phyloP scores from a whole-genome alignment of 1,140 invertebrate genomes.

The Bombus vancouverensis region DNA sequence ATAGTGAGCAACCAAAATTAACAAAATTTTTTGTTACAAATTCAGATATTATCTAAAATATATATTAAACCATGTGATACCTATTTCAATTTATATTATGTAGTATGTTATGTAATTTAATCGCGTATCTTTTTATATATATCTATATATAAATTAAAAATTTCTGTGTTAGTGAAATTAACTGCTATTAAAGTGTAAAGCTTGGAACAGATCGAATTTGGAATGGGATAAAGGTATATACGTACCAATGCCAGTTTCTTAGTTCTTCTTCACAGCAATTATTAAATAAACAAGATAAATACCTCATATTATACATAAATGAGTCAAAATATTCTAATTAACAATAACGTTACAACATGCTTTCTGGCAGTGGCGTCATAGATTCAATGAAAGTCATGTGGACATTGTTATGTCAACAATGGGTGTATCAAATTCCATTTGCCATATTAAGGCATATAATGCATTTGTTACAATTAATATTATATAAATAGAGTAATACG shows the following conservation, averaged over 20 bases:
- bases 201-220: slow-evolving; percentile 45
- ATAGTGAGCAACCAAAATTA: slow-evolving; percentile 20
- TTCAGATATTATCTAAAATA: slow-evolving; percentile 34
- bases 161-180: slow-evolving; percentile 21
- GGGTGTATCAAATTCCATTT: slow-evolving; percentile 50
- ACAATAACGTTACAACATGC: slow-evolving; percentile 63
- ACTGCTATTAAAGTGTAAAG: slow-evolving; percentile 38
- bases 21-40: background rate
- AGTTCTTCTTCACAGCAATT: slow-evolving; percentile 38
- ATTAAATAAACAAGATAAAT: slow-evolving; percentile 52
- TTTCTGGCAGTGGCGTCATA: slow-evolving; percentile 72
- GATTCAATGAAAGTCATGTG: slow-evolving; percentile 65
- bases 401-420: slow-evolving; percentile 71
- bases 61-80: slow-evolving; percentile 25
- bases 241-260: slow-evolving; percentile 59
- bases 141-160: slow-evolving; percentile 28
- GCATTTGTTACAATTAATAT: slow-evolving; percentile 41
- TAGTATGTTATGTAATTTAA: slow-evolving; percentile 11
- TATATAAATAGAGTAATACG: slow-evolving; percentile 6
- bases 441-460: slow-evolving; percentile 24
- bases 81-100: slow-evolving; percentile 31
- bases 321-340: slow-evolving; percentile 50
- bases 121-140: background rate
- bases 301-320: slow-evolving; percentile 36
- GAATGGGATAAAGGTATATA: slow-evolving; percentile 59